Conservation (phyloP, 2,113 vertebrate species). For the Pyxicephalus adspersus region DNA sequence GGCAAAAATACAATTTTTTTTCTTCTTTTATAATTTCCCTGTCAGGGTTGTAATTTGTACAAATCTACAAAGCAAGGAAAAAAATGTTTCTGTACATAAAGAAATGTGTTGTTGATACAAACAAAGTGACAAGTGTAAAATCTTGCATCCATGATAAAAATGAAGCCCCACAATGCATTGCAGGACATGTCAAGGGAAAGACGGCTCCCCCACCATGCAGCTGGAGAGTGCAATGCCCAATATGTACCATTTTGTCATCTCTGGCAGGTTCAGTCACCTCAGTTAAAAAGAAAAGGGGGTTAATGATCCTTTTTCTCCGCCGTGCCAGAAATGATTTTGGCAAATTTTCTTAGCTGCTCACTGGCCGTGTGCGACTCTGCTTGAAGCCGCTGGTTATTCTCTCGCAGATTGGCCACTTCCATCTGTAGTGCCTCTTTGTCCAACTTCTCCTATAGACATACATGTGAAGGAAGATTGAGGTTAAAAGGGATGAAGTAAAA, state of each 20-base stretch:
- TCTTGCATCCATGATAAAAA: constrained; percentile 1
- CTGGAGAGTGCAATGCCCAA: background rate
- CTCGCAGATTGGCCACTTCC: constrained; percentile 85
- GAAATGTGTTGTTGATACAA: background rate
- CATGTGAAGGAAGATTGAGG: background rate
- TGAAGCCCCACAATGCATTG: background rate
- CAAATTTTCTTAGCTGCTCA: constrained; percentile 88
- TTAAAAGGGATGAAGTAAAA: background rate
- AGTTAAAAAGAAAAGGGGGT: constrained; percentile 1
- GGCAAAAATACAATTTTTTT: background rate
- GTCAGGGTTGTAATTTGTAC: constrained; percentile 21
- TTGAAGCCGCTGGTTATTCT: constrained; percentile 92
- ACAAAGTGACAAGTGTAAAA: background rate
- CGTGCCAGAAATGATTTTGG: constrained; percentile 74
- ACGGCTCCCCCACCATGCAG: background rate
- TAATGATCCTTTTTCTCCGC: constrained; percentile 68
- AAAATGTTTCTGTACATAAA: constrained; percentile 42
- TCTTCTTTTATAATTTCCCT: background rate
- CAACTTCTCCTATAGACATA: constrained; percentile 83
- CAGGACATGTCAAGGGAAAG: background rate
- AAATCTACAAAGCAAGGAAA: constrained; percentile 44
- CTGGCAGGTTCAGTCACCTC: background rate
- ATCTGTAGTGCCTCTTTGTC: constrained; percentile 87
- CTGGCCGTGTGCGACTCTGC: constrained; percentile 84
- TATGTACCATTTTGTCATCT: background rate